Base-by-base conservation (phyloP, 2,888 invertebrate genomes). In the Mimumesa dahlbomi region DNA sequence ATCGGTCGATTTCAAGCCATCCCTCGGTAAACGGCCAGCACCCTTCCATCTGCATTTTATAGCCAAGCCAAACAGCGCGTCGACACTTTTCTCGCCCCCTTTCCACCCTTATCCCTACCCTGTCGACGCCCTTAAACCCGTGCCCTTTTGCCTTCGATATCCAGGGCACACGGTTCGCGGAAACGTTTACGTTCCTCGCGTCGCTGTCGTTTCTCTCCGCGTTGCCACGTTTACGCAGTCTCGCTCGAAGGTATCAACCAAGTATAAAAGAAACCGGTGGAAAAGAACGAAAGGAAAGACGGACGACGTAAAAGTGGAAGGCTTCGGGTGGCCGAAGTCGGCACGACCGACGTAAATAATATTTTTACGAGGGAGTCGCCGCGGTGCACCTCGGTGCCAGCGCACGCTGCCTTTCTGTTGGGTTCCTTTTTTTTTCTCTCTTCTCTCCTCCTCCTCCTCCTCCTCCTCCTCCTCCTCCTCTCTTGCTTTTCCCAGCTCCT, bases 11-110 rank as follows among this genome's bases (percentile, higher is more conserved):
- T n/a, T 11, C 19, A 7, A 18, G 19, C 45, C 21, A 18, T n/a
- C 45, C 45, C 21, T 11, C 19, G 16, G 9, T 21, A 21, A 21
- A 5, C 5, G 45, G 19, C 7, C 25, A 42, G 14, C 13, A 2
- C 75, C 77, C 76, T 75, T 79, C 80, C 80, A 83, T 83, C 83
- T 82, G 81, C 78, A 81, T 83, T 83, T 83, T 83, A 83, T 81
- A 81, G 79, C 81, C 69, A 14, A 45, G 58, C 52, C 43, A 68
- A 61, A 63, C 67, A 54, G 62, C 21, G 65, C 48, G 34, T 49
- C 31, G 13, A 46, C 31, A 11, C 40, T 29, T 36, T 14, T 34
- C n/a, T 40, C 61, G 21, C 49, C 59, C n/a, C 43, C 43, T 38
- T 2, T 29, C 36, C 19, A 29, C n/a, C 16, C 36, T 11, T 13